phyloP scores from a whole-genome alignment of 2,888 invertebrate species.

The Epinotia nisella region DNA sequence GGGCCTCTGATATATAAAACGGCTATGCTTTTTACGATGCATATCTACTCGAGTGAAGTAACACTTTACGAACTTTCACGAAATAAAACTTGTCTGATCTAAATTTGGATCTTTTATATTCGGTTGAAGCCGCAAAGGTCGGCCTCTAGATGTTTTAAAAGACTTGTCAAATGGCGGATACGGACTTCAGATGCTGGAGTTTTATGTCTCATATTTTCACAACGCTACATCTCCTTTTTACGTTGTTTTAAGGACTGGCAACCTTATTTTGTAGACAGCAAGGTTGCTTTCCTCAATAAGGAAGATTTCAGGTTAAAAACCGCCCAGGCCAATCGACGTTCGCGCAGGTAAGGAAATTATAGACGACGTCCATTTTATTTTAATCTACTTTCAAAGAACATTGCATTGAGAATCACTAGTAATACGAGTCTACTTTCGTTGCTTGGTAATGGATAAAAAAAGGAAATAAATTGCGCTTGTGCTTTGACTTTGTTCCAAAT shows the following conservation, averaged over 20 bases:
- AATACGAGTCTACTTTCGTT: background rate
- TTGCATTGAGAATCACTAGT: background rate
- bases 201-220: conserved; percentile 6
- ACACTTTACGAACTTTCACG: conserved; percentile 37
- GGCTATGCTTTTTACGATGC: conserved; percentile 40
- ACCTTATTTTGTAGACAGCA: background rate
- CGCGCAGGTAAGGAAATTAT: conserved; percentile 4
- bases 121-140: conserved; percentile 21
- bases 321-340: background rate
- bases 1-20: conserved; percentile 34
- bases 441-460: background rate
- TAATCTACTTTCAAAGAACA: conserved; percentile 3
- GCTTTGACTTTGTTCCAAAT: background rate
- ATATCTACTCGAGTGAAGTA: conserved; percentile 31
- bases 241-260: background rate
- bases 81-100: conserved; percentile 39
- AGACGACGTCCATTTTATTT: conserved; percentile 8
- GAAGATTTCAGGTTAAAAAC: background rate
- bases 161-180: conserved; percentile 23
- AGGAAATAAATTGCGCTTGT: background rate
- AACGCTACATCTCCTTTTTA: background rate
- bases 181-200: background rate
- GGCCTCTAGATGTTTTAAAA: conserved; percentile 33
- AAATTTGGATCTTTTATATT: conserved; percentile 39
- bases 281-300: background rate